These are phyloP conservation scores for Zaprionus africanus DNA, from an alignment of 1,140 invertebrate genomes.

Conservation along the genomic window DNA sequence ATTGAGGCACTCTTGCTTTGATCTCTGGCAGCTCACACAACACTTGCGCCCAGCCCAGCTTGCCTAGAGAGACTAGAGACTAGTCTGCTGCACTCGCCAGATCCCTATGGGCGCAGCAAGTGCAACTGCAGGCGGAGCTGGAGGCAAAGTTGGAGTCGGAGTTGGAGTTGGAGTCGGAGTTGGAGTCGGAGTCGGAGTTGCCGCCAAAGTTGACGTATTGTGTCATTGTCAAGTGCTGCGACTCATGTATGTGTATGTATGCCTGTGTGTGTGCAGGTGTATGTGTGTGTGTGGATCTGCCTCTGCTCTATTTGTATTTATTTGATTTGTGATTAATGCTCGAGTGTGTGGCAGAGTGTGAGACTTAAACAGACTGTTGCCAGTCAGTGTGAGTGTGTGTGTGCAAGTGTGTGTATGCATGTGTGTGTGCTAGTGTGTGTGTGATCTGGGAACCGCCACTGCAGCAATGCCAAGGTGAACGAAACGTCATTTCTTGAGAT, in stretches of 20 bases:
- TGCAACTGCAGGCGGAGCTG: conserved; percentile 47
- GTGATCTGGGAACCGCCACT: neutral
- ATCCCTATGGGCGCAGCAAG: conserved; percentile 67
- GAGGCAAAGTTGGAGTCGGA: neutral
- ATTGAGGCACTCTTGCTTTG: conserved; percentile 83
- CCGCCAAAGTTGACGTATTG: conserved; percentile 80
- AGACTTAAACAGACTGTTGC: conserved; percentile 26
- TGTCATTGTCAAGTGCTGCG: conserved; percentile 79
- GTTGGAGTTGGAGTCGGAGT: neutral
- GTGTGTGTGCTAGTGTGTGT: neutral
- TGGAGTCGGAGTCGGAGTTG: conserved; percentile 40
- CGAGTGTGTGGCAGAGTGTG: conserved; percentile 44
- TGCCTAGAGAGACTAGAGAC: conserved; percentile 3
- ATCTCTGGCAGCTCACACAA: conserved; percentile 48
- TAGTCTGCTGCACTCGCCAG: neutral
- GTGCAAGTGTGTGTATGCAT: neutral
- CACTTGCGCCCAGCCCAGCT: conserved; percentile 27
- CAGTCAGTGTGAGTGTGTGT: neutral
- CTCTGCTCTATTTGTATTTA: conserved; percentile 68
- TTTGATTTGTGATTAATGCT: conserved; percentile 75
- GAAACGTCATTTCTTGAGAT: neutral
- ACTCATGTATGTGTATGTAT: conserved; percentile 47
- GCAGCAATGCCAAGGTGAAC: conserved; percentile 4
- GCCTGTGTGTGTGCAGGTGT: conserved; percentile 1
- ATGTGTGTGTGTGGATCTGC: conserved; percentile 33